These are phyloP conservation scores for Tupaia chinensis DNA, from an alignment of 2,113 vertebrate species.

Conservation along the genomic window DNA sequence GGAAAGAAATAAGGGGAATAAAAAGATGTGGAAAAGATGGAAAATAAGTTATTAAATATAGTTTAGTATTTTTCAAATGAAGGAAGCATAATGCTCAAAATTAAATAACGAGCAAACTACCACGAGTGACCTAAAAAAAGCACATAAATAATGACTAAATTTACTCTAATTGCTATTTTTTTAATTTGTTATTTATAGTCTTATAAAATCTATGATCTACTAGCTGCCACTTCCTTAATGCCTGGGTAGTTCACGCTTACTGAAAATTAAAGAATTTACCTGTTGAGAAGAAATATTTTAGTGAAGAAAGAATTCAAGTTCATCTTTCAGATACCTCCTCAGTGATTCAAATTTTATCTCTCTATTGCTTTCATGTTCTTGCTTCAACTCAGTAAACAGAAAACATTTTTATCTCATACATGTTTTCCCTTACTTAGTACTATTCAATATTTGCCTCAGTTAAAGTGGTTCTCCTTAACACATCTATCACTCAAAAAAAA, in stretches of 20 bases:
- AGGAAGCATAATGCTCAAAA: background rate
- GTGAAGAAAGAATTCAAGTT: background rate
- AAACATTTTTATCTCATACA: background rate
- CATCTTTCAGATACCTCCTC: background rate
- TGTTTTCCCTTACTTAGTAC: background rate
- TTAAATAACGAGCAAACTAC: background rate
- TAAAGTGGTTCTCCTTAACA: background rate
- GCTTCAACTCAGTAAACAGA: background rate
- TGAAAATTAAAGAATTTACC: background rate
- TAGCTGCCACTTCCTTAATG: background rate
- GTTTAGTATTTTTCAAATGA: background rate
- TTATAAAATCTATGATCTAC: background rate
- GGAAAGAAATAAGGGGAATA: background rate
- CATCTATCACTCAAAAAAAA: background rate
- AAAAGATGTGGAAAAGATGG: background rate
- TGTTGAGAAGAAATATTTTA: background rate
- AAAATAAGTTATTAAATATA: slow-evolving; percentile 1
- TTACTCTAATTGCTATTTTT: background rate
- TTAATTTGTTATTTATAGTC: background rate
- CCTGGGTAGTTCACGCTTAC: background rate
- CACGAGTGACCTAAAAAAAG: background rate
- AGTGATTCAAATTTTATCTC: background rate
- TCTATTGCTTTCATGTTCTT: background rate
- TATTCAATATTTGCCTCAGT: background rate
- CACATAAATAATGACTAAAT: slow-evolving; percentile 9